phyloP scores from a whole-genome alignment of 2,797 vertebrate genomes.

The Notolepis coatsorum region DNA sequence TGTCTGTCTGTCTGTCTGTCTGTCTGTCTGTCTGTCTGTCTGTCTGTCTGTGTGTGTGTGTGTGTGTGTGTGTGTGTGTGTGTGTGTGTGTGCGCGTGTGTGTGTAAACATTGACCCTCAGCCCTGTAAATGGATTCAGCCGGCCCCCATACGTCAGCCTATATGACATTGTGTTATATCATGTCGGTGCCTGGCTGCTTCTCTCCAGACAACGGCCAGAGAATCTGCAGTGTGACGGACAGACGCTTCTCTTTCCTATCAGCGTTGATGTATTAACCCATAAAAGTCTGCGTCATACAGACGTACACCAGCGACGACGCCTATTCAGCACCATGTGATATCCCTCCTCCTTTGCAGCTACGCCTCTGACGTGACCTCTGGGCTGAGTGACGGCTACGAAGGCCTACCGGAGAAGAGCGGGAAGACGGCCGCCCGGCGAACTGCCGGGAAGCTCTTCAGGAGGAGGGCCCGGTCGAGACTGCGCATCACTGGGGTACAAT shows the following conservation, averaged over 20 bases:
- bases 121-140: too few species aligned
- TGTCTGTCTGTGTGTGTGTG: not conserved
- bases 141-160: too few species aligned
- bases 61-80: too few species aligned
- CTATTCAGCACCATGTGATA: not conserved
- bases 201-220: not conserved
- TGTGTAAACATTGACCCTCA: too few species aligned
- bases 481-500: slow-evolving; percentile 84
- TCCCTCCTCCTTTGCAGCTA: slow-evolving; percentile 71
- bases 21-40: not conserved
- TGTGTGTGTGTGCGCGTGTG: too few species aligned
- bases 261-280: not conserved
- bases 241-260: not conserved
- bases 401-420: slow-evolving; percentile 72
- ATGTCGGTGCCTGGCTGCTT: not conserved
- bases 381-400: slow-evolving; percentile 84
- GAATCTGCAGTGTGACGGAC: not conserved
- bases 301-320: not conserved
- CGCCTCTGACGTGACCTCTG: slow-evolving; percentile 83
- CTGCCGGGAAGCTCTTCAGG: slow-evolving; percentile 78
- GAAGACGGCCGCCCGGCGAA: slow-evolving; percentile 66
- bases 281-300: not conserved
- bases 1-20: too few species aligned
- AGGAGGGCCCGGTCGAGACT: slow-evolving; percentile 84
- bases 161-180: not conserved